phyloP scores from a whole-genome alignment of 2,113 vertebrate species.

The Noctilio leporinus region DNA sequence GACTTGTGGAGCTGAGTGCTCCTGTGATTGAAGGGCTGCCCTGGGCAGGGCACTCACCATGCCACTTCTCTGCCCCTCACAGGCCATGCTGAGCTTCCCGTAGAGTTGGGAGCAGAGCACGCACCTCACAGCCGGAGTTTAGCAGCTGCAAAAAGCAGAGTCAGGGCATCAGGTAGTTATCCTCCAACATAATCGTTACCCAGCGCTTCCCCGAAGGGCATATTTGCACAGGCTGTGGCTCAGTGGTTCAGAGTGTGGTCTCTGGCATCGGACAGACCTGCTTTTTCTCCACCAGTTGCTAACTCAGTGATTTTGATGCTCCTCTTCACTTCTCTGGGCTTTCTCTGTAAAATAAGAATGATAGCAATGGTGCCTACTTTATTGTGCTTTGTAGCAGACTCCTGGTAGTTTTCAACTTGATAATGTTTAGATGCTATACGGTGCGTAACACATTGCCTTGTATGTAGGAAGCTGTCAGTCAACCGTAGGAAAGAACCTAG shows the following conservation, averaged over 20 bases:
- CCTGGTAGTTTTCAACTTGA: not conserved
- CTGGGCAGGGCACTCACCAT: no score
- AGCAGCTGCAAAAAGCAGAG: not conserved
- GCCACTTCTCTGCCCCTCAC: not conserved
- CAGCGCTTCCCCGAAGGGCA: not conserved
- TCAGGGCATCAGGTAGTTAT: not conserved
- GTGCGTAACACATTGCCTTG: not conserved
- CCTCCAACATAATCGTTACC: not conserved
- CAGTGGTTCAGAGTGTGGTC: not conserved
- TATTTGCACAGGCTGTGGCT: not conserved
- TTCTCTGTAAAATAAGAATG: not conserved
- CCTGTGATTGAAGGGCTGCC: not conserved
- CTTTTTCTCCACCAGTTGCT: not conserved
- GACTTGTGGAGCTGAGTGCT: not conserved
- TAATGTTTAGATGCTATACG: not conserved
- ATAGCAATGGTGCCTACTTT: not conserved
- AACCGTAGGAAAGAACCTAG: not conserved
- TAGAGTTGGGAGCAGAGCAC: not conserved
- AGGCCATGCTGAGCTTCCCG: not conserved
- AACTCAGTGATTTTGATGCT: not conserved
- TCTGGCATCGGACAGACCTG: not conserved
- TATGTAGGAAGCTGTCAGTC: not conserved
- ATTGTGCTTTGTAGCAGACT: not conserved
- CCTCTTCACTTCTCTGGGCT: not conserved
- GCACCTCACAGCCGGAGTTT: not conserved